Base-by-base conservation (phyloP, 1,140 invertebrate species). In the Drosophila arawakana region DNA sequence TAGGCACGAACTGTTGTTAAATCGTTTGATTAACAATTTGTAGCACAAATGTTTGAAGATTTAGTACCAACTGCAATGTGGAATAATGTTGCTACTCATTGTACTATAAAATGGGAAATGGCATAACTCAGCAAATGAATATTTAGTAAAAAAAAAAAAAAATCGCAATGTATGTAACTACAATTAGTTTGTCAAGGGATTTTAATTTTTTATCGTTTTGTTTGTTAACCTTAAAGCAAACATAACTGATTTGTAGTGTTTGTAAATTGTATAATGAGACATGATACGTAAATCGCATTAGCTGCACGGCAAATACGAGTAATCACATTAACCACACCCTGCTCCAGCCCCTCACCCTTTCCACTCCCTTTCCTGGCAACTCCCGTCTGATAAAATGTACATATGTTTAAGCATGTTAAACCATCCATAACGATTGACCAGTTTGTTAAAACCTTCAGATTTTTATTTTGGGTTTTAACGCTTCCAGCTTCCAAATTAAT, bases 21-120 rank as follows among this genome's bases (percentile, higher is more conserved):
- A 66, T 43, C 34, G 57, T 47, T 57, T 65, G 68, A 65, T 30
- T 41, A 47, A 60, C 59, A 49, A 43, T n/a, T 49, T 73, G 62
- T 67, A 73, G 70, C 70, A 73, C 63, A 73, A 73, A 59, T 67
- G 59, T 67, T 67, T 67, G 25, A 50, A 57, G 43, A 59, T 13
- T 50, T 61, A 34, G 15, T 47, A 47, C 15, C 25, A 30, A 47
- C 15, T 47, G 5, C 41, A 65, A 47, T 52, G 35, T 49, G 13
- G 35, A 11, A 15, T 50, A 47, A 18, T 25, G 37, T 59, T 34
- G 67, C 67, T 69, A 52, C 66, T 11, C 11, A 25, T 30, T 30
- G 57, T 44, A 52, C 21, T 30, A 37, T 52, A 39, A 15, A 58
- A 61, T 41, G n/a, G 18, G 25, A 15, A 58, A 61, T 41, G n/a